Conservation (phyloP, 1,140 invertebrate species). For the Polypedilum pembai region DNA sequence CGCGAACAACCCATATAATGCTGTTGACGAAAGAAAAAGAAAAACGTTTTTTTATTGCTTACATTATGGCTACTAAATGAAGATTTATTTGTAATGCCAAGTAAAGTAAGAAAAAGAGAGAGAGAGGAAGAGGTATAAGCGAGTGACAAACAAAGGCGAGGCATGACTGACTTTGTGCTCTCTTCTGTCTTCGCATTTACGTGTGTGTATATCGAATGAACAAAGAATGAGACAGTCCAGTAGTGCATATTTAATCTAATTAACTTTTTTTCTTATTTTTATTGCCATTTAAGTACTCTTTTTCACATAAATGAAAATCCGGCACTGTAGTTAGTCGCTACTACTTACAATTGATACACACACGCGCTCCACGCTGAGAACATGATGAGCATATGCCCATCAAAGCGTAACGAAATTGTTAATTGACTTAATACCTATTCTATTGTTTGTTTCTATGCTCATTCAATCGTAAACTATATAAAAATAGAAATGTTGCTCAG, state of each 20-base stretch:
- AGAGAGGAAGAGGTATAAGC: too few relatives aligned
- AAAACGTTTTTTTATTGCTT: slow-evolving; percentile 7
- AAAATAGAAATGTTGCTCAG: slow-evolving; percentile 5
- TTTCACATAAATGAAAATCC: not conserved
- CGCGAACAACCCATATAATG: not conserved
- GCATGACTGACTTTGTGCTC: too few relatives aligned
- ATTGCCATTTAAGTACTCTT: not conserved
- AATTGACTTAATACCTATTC: slow-evolving; percentile 13
- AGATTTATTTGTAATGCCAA: slow-evolving; percentile 9
- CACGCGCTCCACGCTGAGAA: not conserved
- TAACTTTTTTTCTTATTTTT: not conserved
- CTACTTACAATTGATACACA: too few relatives aligned
- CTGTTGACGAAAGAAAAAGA: not conserved
- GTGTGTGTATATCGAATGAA: too few relatives aligned
- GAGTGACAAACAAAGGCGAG: too few relatives aligned
- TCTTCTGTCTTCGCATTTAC: too few relatives aligned
- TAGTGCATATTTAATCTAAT: not conserved
- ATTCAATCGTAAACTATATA: not conserved
- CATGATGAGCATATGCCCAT: not conserved
- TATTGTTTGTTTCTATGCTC: slow-evolving; percentile 4
- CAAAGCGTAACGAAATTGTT: not conserved
- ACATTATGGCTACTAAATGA: slow-evolving; percentile 7
- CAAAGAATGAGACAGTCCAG: not conserved
- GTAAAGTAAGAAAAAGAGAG: not conserved
- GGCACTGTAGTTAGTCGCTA: not conserved